A percentile compares a stretch with the other conserved stretches of the same genome.
Conservation (phyloP, 1,140 invertebrate genomes). For the Aporrectodea caliginosa region DNA sequence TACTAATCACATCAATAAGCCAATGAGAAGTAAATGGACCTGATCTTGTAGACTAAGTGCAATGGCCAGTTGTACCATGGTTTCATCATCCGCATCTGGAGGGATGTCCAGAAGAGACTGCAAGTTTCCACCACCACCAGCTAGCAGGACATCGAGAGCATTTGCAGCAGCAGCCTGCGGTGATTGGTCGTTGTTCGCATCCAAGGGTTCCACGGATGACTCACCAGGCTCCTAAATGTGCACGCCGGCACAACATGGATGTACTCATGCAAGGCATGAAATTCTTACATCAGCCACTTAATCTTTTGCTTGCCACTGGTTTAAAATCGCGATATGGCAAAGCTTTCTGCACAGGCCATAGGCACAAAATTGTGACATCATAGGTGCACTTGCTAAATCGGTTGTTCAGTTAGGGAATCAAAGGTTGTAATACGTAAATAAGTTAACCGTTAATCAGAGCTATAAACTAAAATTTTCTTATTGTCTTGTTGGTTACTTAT, state of each 20-base stretch:
- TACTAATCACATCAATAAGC: too few species aligned
- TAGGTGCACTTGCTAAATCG: too few species aligned
- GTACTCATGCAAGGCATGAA: neutral
- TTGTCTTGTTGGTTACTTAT: too few species aligned
- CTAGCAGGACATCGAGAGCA: conserved; percentile 60
- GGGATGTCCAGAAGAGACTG: conserved; percentile 78
- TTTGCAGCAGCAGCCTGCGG: conserved; percentile 22
- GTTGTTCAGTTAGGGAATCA: neutral
- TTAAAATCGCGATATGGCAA: too few species aligned
- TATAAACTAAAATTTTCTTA: too few species aligned
- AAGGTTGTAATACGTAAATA: neutral
- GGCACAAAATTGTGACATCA: too few species aligned
- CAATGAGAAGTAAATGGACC: conserved; percentile 36
- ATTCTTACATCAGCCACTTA: too few species aligned
- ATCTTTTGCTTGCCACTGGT: too few species aligned
- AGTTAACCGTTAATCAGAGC: too few species aligned
- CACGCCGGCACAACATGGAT: conserved; percentile 1
- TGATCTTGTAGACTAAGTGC: conserved; percentile 81
- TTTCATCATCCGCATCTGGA: conserved; percentile 88
- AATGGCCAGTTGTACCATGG: conserved; percentile 93
- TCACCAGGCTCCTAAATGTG: neutral
- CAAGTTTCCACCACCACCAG: conserved; percentile 61
- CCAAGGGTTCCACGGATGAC: neutral
- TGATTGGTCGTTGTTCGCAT: neutral
- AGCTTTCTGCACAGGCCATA: too few species aligned